Conservation (phyloP, 2,797 vertebrate species). For the Esox lucius region DNA sequence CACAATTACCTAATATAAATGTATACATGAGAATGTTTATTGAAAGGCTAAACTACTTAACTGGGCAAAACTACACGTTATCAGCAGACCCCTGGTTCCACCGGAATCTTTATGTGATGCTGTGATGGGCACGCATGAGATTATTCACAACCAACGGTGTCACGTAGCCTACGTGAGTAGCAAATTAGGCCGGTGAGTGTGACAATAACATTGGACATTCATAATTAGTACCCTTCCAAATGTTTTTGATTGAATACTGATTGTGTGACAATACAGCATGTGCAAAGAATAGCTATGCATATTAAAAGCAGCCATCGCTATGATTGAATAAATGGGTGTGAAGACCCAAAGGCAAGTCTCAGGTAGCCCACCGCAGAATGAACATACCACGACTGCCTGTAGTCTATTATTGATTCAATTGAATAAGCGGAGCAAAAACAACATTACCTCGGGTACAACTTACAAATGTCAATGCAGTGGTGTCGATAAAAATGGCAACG, state of each 20-base stretch:
- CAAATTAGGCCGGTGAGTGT: conserved; percentile 32
- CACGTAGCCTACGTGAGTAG: background rate
- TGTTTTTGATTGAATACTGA: conserved; percentile 25
- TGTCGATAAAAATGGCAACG: background rate
- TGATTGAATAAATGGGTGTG: conserved; percentile 27
- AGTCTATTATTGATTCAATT: background rate
- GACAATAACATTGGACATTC: conserved; percentile 10
- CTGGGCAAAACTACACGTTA: background rate
- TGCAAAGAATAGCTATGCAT: conserved; percentile 6
- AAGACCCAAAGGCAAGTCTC: background rate
- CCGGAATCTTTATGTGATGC: background rate
- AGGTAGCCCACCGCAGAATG: background rate
- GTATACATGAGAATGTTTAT: no score
- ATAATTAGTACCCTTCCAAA: conserved; percentile 21
- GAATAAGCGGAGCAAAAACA: background rate
- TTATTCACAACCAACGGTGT: background rate
- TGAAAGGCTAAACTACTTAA: background rate
- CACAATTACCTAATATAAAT: background rate
- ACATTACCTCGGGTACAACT: background rate
- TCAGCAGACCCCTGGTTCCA: background rate
- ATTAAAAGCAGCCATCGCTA: conserved; percentile 50
- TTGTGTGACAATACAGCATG: conserved; percentile 27
- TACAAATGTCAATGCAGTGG: background rate
- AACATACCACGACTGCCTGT: background rate
- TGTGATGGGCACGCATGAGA: background rate